Percentiles rank a stretch among this genome's conserved stretches.
phyloP scores from a whole-genome alignment of 2,113 vertebrate species.

The Procapra przewalskii region DNA sequence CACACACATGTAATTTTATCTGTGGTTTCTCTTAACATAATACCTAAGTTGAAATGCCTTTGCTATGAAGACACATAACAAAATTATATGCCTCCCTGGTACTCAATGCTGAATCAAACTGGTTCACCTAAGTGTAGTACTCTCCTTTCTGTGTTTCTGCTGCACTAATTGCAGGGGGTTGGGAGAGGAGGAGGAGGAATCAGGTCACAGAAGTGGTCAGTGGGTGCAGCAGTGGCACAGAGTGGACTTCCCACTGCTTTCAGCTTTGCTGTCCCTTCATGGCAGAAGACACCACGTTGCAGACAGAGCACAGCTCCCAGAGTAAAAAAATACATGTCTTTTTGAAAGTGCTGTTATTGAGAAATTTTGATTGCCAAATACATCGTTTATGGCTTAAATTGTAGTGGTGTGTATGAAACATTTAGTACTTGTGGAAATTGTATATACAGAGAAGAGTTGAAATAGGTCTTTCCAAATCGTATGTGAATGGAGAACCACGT shows the following conservation, averaged over 20 bases:
- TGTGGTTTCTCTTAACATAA: not conserved
- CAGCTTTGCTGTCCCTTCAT: not conserved
- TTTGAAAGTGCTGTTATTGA: not conserved
- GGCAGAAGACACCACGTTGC: not conserved
- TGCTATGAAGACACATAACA: not conserved
- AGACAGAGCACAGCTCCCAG: conserved; percentile 16
- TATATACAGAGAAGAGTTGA: not conserved
- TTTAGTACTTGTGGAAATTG: conserved; percentile 71
- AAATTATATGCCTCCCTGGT: not conserved
- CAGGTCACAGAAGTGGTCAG: not conserved
- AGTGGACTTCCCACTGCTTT: not conserved
- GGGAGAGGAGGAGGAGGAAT: not conserved
- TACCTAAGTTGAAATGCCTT: not conserved
- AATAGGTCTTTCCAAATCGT: conserved; percentile 66
- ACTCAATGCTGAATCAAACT: conserved; percentile 83
- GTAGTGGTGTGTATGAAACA: conserved; percentile 69
- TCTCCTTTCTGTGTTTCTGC: conserved; percentile 69
- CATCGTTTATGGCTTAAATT: conserved; percentile 61
- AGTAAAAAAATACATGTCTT: conserved; percentile 7
- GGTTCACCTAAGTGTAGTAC: conserved; percentile 58
- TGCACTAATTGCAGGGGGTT: conserved; percentile 66
- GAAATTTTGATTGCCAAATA: conserved; percentile 47
- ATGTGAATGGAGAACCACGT: conserved; percentile 70
- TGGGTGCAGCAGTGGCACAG: not conserved
- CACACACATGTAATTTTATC: not conserved